Percentiles rank a stretch among this genome's conserved stretches.
Conservation (phyloP, 2,888 invertebrate genomes). For the Fabriciana adippe region DNA sequence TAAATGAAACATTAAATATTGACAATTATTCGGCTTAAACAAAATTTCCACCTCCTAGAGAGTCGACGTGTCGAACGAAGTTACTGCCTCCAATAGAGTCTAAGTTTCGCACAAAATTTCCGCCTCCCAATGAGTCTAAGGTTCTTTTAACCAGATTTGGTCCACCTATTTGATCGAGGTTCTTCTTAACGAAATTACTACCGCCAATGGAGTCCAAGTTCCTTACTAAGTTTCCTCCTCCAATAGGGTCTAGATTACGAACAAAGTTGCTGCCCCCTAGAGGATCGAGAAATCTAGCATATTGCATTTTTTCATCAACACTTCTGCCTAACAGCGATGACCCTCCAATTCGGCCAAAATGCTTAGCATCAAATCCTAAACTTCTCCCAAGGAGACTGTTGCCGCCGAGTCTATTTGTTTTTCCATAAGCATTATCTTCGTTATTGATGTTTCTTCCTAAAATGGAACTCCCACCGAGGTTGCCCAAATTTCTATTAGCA, state of each 20-base stretch:
- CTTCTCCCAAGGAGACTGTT: slow-evolving; percentile 52
- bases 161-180: slow-evolving; percentile 70
- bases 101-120: slow-evolving; percentile 69
- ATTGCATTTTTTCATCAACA: slow-evolving; percentile 41
- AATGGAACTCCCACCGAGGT: slow-evolving; percentile 48
- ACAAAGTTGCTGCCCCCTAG: slow-evolving; percentile 70
- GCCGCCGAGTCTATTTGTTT: slow-evolving; percentile 46
- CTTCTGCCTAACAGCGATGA: slow-evolving; percentile 43
- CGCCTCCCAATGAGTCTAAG: slow-evolving; percentile 71
- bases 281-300: slow-evolving; percentile 52
- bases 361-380: slow-evolving; percentile 36
- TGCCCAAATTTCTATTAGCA: slow-evolving; percentile 48
- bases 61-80: slow-evolving; percentile 67
- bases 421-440: slow-evolving; percentile 50
- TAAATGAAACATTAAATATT: slow-evolving; percentile 22
- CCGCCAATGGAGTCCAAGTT: slow-evolving; percentile 69
- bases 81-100: slow-evolving; percentile 80
- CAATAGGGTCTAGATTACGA: slow-evolving; percentile 67
- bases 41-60: slow-evolving; percentile 69
- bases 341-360: slow-evolving; percentile 44
- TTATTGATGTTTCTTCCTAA: slow-evolving; percentile 53
- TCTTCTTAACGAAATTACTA: slow-evolving; percentile 70
- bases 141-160: slow-evolving; percentile 70
- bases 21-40: slow-evolving; percentile 48
- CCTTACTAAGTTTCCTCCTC: slow-evolving; percentile 72